These are phyloP conservation scores for Chrysolina americana DNA, from an alignment of 2,888 invertebrate species.

Conservation along the genomic window DNA sequence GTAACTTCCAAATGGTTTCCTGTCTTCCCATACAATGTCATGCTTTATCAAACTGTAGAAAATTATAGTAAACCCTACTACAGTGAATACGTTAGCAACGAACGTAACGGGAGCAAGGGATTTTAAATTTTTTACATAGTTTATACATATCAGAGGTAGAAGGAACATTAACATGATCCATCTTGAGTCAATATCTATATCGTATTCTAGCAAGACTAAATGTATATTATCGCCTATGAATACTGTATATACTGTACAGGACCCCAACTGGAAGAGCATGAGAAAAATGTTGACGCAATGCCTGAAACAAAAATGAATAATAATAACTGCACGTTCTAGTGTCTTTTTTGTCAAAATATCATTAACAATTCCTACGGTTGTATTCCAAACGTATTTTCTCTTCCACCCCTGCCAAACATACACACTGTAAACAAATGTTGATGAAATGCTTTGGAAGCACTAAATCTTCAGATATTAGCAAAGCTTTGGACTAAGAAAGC, in stretches of 20 bases:
- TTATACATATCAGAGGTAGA: conserved; percentile 80
- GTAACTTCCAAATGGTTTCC: conserved; percentile 70
- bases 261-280: conserved; percentile 93
- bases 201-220: conserved; percentile 74
- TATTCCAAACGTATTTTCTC: too few relatives aligned
- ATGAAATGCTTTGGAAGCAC: too few relatives aligned
- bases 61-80: conserved; percentile 82
- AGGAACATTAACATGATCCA: conserved; percentile 82
- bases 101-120: conserved; percentile 87
- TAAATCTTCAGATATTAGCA: too few relatives aligned
- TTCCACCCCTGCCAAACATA: too few relatives aligned
- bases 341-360: too few relatives aligned
- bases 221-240: conserved; percentile 93
- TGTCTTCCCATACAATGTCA: conserved; percentile 72
- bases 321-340: too few relatives aligned
- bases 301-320: conserved; percentile 74
- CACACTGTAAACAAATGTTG: too few relatives aligned
- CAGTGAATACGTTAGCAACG: conserved; percentile 85
- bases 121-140: conserved; percentile 83
- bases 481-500: too few relatives aligned
- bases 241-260: conserved; percentile 96
- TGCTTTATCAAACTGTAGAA: conserved; percentile 80
- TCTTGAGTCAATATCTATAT: conserved; percentile 72
- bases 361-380: too few relatives aligned
- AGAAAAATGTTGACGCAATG: conserved; percentile 82